phyloP scores from a whole-genome alignment of 1,140 invertebrate species.

The Nymphalis io region DNA sequence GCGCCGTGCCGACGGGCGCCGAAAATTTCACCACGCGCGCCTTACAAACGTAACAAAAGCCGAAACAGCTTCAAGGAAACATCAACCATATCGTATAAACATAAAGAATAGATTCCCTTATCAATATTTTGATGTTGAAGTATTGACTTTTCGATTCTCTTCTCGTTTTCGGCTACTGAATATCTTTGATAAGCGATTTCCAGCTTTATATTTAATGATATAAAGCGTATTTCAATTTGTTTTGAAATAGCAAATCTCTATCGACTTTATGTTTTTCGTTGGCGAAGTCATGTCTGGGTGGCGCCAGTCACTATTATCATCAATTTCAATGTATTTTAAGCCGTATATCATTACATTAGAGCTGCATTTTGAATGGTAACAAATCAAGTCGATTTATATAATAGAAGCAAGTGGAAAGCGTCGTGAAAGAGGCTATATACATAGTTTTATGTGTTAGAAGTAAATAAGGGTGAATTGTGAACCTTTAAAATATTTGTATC shows the following conservation, averaged over 20 bases:
- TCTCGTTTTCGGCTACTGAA: slow-evolving; percentile 7
- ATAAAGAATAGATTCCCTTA: slow-evolving; percentile 4
- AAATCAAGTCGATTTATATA: slow-evolving; percentile 1
- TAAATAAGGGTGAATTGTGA: slow-evolving; percentile 27
- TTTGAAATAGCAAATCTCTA: slow-evolving; percentile 34
- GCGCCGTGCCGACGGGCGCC: slow-evolving; percentile 67
- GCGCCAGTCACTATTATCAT: slow-evolving; percentile 52
- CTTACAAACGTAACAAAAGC: slow-evolving; percentile 41
- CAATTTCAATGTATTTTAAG: slow-evolving; percentile 20
- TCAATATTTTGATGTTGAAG: slow-evolving; percentile 7
- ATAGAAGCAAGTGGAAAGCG: slow-evolving; percentile 16
- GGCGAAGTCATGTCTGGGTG: slow-evolving; percentile 69
- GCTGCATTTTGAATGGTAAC: slow-evolving; percentile 3
- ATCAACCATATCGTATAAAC: background rate
- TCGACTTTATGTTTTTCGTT: slow-evolving; percentile 58
- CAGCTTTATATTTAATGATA: background rate
- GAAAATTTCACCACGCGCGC: slow-evolving; percentile 44
- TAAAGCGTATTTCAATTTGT: slow-evolving; percentile 24
- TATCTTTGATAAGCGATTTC: slow-evolving; percentile 36
- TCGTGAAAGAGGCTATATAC: slow-evolving; percentile 14
- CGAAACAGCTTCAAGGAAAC: background rate
- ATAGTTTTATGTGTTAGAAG: slow-evolving; percentile 12
- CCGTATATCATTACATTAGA: slow-evolving; percentile 4
- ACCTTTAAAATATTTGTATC: slow-evolving; percentile 30
- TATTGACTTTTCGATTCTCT: slow-evolving; percentile 21